phyloP scores from a whole-genome alignment of 2,113 vertebrate species.

The Casuarius casuarius region DNA sequence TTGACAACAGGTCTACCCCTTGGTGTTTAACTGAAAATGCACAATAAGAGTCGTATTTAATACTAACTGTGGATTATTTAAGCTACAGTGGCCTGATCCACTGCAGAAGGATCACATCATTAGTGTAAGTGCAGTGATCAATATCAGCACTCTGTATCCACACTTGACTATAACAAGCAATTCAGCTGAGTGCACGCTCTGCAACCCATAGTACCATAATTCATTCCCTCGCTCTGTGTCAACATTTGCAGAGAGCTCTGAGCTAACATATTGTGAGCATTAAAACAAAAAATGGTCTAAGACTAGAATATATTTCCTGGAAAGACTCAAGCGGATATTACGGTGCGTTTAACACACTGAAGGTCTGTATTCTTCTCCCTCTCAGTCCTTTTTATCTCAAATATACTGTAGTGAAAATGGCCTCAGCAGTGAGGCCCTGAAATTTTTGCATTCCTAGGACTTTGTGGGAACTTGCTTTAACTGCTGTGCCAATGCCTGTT shows the following conservation, averaged over 20 bases:
- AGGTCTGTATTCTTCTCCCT: not conserved
- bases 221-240: not conserved
- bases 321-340: not conserved
- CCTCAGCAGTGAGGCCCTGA: not conserved
- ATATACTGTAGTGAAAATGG: not conserved
- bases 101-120: not conserved
- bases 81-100: not conserved
- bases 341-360: not conserved
- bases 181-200: not conserved
- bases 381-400: not conserved
- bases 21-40: not conserved
- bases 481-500: not conserved
- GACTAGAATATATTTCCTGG: not conserved
- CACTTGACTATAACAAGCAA: constrained; percentile 6
- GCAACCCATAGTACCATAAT: not conserved
- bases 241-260: not conserved
- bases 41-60: not conserved
- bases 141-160: not conserved
- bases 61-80: constrained; percentile 14
- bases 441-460: not conserved
- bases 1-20: not conserved
- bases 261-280: not conserved
- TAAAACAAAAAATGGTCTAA: not conserved
- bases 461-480: not conserved
- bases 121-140: not conserved